phyloP scores from a whole-genome alignment of 30 jellyfish, hydroid and myxozoan species.

The Cassiopea xamachana region DNA sequence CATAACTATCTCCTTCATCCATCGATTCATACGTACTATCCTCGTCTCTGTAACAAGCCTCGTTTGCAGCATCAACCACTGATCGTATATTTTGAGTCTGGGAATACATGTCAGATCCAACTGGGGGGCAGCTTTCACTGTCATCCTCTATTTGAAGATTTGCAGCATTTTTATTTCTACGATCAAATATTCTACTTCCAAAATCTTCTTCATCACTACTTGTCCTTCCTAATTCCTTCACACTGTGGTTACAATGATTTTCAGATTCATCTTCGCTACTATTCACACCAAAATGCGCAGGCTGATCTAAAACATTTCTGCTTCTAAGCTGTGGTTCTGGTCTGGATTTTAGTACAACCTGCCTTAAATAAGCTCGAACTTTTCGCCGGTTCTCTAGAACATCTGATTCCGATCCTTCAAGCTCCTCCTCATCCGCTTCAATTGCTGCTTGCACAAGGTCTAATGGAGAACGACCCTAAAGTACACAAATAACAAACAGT shows the following conservation, averaged over 20 bases:
- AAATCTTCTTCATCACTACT: background rate
- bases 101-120: background rate
- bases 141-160: background rate
- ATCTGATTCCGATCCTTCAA: conserved; percentile 76
- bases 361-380: conserved; percentile 52
- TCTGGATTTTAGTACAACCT: conserved; percentile 21
- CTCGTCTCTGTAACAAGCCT: conserved; percentile 22
- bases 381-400: conserved; percentile 45
- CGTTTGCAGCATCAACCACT: background rate
- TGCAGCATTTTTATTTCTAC: background rate
- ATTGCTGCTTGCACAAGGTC: conserved; percentile 75
- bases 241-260: background rate
- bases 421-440: conserved; percentile 88
- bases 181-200: background rate
- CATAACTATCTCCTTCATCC: conserved; percentile 54
- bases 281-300: conserved; percentile 1
- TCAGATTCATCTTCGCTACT: conserved; percentile 38
- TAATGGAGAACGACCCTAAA: conserved; percentile 87
- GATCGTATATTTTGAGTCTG: background rate
- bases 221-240: background rate
- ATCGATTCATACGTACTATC: conserved; percentile 46
- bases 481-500: background rate
- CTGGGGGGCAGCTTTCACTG: background rate
- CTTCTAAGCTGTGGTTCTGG: conserved; percentile 54
- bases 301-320: conserved; percentile 45